Conservation (phyloP, 2,888 invertebrate species). For the Tridacna crocea region DNA sequence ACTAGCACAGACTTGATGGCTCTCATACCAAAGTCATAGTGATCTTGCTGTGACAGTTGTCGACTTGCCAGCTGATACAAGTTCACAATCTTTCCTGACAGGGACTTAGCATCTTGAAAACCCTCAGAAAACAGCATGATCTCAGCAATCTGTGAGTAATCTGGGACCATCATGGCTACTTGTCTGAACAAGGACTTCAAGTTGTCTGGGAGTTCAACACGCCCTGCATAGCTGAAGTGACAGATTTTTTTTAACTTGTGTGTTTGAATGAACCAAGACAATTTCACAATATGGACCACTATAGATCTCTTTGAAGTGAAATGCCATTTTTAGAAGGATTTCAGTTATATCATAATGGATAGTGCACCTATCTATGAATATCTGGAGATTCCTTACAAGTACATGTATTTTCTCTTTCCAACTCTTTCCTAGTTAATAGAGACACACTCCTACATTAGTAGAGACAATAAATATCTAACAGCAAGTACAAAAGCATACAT, state of each 20-base stretch:
- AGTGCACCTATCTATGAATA: too few relatives aligned
- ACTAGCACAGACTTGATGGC: slow-evolving; percentile 84
- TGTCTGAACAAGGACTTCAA: slow-evolving; percentile 83
- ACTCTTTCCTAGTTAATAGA: too few relatives aligned
- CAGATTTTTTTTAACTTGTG: too few relatives aligned
- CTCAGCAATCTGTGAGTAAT: slow-evolving; percentile 83
- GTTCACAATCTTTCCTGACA: slow-evolving; percentile 84
- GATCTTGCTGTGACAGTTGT: slow-evolving; percentile 84
- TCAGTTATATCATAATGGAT: too few relatives aligned
- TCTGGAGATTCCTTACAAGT: neutral
- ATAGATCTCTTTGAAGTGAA: too few relatives aligned
- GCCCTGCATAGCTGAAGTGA: slow-evolving; percentile 82
- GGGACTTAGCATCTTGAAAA: slow-evolving; percentile 81
- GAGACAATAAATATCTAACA: too few relatives aligned
- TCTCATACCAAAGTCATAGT: slow-evolving; percentile 84
- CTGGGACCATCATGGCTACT: slow-evolving; percentile 84
- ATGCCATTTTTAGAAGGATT: too few relatives aligned
- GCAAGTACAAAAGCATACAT: too few relatives aligned
- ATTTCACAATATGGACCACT: too few relatives aligned
- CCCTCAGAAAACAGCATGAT: slow-evolving; percentile 84
- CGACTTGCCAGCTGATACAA: slow-evolving; percentile 83
- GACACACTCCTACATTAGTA: too few relatives aligned
- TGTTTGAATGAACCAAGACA: too few relatives aligned
- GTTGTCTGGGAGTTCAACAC: slow-evolving; percentile 84
- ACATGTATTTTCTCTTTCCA: too few relatives aligned